Evolutionary conservation across 2,888 invertebrate species (phyloP), one percentile per base, ranked within the genome.

Genomic region (Rhyacophila evoluta): DNA sequence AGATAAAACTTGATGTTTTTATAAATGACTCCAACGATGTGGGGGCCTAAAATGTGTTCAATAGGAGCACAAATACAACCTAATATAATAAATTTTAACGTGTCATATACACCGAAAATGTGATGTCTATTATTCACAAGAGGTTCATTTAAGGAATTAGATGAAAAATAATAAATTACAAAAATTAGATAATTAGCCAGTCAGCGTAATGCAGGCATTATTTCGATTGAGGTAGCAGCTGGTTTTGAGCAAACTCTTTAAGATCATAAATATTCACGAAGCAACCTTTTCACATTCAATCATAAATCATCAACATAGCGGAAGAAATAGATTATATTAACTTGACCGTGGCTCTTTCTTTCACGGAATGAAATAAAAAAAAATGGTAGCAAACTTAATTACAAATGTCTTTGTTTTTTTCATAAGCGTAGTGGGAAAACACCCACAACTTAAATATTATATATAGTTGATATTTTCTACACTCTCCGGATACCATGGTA

Each of bases 211-310:
- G 70, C 37, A 29, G 37, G 37, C 19, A 70, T 69, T 75, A 75
- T 36, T 19, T 69, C 70, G 12, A 33, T 25, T 72, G 76, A 76
- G 76, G 76, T 76, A 76, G 76, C 27, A 76, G 71, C 71, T 76
- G 41, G 71, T 76, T 55, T 76, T 76, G 76, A 76, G 76, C 76
- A 76, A 76, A 71, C 55, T 71, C 71, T 75, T 55, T 28, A 68
- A 71, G 25, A 37, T 39, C 70, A 70, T 36, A 12, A 37, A 72
- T 19, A 19, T 36, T 69, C 33, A 69, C n/a, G 69, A 1, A 36
- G 33, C 27, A 37, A n/a, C 6, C 15, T 37, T 36, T 36, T 15
- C 37, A 37, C 37, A 37, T 72, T 29, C n/a, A 8, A 72, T 19
- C 5, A n/a, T 72, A 36, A 72, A 72, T 36, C 37, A 37, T 11